phyloP scores from a whole-genome alignment of 2,113 vertebrate species.

The Ceyx melanurus region DNA sequence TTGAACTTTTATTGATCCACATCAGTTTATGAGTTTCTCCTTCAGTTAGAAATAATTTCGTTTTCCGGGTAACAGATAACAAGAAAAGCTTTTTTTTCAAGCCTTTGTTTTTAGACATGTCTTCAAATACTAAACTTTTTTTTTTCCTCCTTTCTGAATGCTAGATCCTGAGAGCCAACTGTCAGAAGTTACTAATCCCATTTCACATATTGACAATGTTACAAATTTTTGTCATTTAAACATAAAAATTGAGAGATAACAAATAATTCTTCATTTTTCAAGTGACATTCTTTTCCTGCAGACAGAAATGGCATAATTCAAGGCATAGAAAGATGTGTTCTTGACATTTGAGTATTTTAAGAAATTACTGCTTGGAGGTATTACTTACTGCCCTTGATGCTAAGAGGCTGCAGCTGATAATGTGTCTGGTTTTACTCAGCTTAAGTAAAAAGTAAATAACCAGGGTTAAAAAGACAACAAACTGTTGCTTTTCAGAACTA shows the following conservation, averaged over 20 bases:
- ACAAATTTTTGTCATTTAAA: neutral
- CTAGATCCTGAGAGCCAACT: neutral
- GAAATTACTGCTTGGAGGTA: neutral
- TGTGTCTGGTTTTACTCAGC: neutral
- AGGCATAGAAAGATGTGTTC: neutral
- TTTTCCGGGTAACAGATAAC: neutral
- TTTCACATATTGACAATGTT: neutral
- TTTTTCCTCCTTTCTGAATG: neutral
- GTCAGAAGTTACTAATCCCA: neutral
- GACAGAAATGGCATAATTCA: neutral
- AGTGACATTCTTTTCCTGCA: neutral
- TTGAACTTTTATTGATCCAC: neutral
- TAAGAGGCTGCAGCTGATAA: neutral
- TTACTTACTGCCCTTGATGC: neutral
- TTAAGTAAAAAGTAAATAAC: neutral
- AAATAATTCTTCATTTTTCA: neutral
- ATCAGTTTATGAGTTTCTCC: neutral
- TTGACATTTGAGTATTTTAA: constrained; percentile 5
- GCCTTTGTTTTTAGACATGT: neutral
- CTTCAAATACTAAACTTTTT: neutral
- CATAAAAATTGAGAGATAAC: neutral
- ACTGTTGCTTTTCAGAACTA: neutral
- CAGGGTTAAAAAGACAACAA: neutral
- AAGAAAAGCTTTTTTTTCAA: neutral
- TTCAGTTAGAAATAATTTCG: neutral